Conservation (phyloP, 2,888 invertebrate species). For the Ochropleura plecta region DNA sequence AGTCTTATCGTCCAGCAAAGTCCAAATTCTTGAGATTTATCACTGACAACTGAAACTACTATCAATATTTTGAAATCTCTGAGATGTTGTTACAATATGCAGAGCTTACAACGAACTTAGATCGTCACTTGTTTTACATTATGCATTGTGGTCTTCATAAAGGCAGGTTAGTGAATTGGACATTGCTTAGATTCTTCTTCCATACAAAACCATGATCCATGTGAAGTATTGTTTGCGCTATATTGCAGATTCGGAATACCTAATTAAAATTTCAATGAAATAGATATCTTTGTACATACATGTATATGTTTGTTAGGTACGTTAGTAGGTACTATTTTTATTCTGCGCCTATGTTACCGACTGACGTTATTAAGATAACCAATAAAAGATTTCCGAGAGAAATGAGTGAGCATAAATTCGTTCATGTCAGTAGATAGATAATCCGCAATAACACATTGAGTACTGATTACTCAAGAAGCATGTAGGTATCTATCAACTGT, state of each 20-base stretch:
- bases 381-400: slow-evolving; percentile 39
- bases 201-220: not conserved
- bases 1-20: slow-evolving; percentile 23
- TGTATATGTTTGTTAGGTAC: too few species aligned
- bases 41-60: slow-evolving; percentile 31
- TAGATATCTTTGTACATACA: too few species aligned
- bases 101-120: not conserved
- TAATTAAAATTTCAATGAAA: not conserved
- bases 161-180: not conserved
- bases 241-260: not conserved
- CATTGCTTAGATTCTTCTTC: not conserved
- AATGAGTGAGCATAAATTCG: slow-evolving; percentile 8
- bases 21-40: slow-evolving; percentile 43
- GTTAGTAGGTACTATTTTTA: too few species aligned
- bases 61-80: slow-evolving; percentile 47
- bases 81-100: slow-evolving; percentile 2
- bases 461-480: not conserved
- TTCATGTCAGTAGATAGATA: slow-evolving; percentile 18
- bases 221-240: not conserved
- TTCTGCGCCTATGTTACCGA: slow-evolving; percentile 7
- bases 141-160: slow-evolving; percentile 12
- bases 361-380: slow-evolving; percentile 29
- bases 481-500: not conserved
- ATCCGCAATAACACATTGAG: not conserved
- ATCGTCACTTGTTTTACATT: slow-evolving; percentile 2